These are phyloP conservation scores for Ameiurus melas DNA, from an alignment of 2,113 vertebrate genomes.

Conservation along the genomic window DNA sequence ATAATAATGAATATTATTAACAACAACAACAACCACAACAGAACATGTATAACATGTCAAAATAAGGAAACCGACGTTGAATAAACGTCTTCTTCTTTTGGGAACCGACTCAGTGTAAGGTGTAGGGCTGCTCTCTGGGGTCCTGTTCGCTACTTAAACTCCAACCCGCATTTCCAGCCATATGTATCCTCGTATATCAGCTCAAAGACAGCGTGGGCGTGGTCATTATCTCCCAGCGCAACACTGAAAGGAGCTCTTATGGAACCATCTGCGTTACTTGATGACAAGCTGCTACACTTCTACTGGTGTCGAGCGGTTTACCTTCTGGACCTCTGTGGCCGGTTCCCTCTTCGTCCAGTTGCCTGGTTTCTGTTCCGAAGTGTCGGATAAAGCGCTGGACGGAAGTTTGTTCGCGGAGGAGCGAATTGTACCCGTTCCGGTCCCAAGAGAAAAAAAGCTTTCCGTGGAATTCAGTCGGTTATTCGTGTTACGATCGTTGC, in stretches of 20 bases:
- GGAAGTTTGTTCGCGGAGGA: not conserved
- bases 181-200: not conserved
- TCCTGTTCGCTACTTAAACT: not conserved
- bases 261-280: not conserved
- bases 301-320: slow-evolving; percentile 26
- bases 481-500: no score
- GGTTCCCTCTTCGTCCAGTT: slow-evolving; percentile 7
- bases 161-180: not conserved
- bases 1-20: no score
- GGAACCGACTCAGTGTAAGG: no score
- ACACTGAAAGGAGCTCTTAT: not conserved
- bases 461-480: not conserved
- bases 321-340: slow-evolving; percentile 52
- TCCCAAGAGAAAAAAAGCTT: no score
- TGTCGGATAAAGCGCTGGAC: slow-evolving; percentile 43
- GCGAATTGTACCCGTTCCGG: not conserved
- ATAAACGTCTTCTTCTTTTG: not conserved
- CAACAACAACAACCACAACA: no score
- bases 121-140: no score
- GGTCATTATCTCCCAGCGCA: slow-evolving; percentile 1
- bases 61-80: not conserved
- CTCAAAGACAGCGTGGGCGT: slow-evolving; percentile 34
- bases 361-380: slow-evolving; percentile 51
- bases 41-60: not conserved
- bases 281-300: not conserved